phyloP scores from a whole-genome alignment of 2,113 vertebrate genomes.

The Eira barbara region DNA sequence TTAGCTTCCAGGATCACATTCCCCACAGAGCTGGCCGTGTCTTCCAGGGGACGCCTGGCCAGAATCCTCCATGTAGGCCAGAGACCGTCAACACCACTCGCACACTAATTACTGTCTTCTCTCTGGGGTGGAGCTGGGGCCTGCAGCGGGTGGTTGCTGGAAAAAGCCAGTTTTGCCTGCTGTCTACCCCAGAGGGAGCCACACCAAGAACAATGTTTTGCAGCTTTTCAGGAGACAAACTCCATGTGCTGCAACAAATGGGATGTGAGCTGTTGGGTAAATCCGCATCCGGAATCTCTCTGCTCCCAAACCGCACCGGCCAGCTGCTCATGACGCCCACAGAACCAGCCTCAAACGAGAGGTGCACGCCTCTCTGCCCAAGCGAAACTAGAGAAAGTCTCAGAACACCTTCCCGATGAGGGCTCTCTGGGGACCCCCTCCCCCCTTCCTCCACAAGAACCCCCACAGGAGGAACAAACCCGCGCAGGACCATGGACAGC shows the following conservation, averaged over 20 bases:
- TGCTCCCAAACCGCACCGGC: background rate
- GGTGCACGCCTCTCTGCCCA: background rate
- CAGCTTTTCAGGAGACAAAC: background rate
- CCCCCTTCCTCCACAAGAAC: background rate
- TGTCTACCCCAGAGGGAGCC: background rate
- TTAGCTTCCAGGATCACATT: background rate
- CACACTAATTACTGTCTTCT: background rate
- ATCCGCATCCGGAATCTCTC: background rate
- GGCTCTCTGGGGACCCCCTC: accelerated
- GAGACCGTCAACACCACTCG: background rate
- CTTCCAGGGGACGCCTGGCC: background rate
- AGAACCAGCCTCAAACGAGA: accelerated
- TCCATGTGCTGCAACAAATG: background rate
- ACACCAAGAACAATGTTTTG: background rate
- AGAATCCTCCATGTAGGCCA: background rate
- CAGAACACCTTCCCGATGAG: background rate
- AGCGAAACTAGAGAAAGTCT: accelerated
- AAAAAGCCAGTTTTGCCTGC: background rate
- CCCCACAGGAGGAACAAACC: accelerated
- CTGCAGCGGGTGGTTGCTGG: background rate
- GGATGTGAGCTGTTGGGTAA: background rate
- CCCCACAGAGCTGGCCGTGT: accelerated
- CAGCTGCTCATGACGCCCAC: background rate
- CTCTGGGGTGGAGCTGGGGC: background rate
- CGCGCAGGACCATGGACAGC: background rate